Conservation (phyloP, 2,888 invertebrate genomes). For the Cryptocheilus praepositus region DNA sequence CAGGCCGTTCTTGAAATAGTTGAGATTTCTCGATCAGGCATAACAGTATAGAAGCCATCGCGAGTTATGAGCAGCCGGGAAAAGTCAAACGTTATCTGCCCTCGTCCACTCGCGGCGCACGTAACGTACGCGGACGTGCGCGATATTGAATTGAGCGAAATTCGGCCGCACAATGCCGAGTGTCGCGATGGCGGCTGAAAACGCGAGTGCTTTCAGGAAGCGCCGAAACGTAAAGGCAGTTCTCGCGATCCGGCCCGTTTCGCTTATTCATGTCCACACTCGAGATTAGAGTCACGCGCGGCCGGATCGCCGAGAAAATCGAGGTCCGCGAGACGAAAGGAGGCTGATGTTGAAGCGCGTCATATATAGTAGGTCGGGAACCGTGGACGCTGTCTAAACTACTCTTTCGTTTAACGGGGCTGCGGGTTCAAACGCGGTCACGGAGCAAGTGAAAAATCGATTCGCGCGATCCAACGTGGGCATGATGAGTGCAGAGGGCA, state of each 20-base stretch:
- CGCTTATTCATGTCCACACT: conserved; percentile 33
- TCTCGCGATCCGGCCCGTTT: conserved; percentile 28
- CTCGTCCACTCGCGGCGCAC: too few relatives aligned
- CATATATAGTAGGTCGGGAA: conserved; percentile 13
- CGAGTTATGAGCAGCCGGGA: too few relatives aligned
- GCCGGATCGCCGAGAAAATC: conserved; percentile 21
- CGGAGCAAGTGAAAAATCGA: not conserved
- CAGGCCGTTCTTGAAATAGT: too few relatives aligned
- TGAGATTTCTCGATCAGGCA: too few relatives aligned
- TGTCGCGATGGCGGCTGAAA: conserved; percentile 13
- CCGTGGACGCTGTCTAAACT: conserved; percentile 19
- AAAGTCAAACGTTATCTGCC: too few relatives aligned
- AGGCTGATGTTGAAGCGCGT: conserved; percentile 36
- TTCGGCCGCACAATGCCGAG: too few relatives aligned
- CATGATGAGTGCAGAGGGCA: not conserved
- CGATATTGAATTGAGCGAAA: too few relatives aligned
- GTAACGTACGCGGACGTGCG: too few relatives aligned
- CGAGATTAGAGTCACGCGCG: conserved; percentile 32
- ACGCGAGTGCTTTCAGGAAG: conserved; percentile 28
- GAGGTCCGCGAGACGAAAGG: conserved; percentile 3
- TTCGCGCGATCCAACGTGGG: not conserved
- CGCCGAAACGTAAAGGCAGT: conserved; percentile 21
- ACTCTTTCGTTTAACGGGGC: conserved; percentile 3
- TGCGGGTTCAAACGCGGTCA: not conserved
- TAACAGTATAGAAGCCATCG: too few relatives aligned